Evolutionary conservation across 2,113 vertebrate genomes (phyloP).

Genomic region (zebrafish (Danio rerio)): GRCz12tu NC_133184.1:14023001-14023500

Average conservation of each 20-base stretch:
- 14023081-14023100: too few species aligned
- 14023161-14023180: too few species aligned
- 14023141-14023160: too few species aligned
- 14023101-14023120: too few species aligned
- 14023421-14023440: not conserved
- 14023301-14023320: slow-evolving; percentile 29
- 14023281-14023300: slow-evolving; percentile 1
- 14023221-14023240: too few species aligned
- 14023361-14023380: not conserved
- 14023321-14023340: slow-evolving; percentile 38
- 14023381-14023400: not conserved
- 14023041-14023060: too few species aligned
- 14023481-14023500: slow-evolving; percentile 4
- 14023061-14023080: too few species aligned
- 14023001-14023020: too few species aligned
- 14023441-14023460: not conserved
- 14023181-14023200: too few species aligned
- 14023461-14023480: slow-evolving; percentile 8
- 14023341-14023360: slow-evolving; percentile 25
- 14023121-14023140: too few species aligned
- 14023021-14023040: too few species aligned
- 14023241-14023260: not conserved
- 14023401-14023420: slow-evolving; percentile 27
- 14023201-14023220: too few species aligned
- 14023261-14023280: not conserved